Conservation (phyloP, 2,888 invertebrate genomes). For the Mechanitis mazaeus region DNA sequence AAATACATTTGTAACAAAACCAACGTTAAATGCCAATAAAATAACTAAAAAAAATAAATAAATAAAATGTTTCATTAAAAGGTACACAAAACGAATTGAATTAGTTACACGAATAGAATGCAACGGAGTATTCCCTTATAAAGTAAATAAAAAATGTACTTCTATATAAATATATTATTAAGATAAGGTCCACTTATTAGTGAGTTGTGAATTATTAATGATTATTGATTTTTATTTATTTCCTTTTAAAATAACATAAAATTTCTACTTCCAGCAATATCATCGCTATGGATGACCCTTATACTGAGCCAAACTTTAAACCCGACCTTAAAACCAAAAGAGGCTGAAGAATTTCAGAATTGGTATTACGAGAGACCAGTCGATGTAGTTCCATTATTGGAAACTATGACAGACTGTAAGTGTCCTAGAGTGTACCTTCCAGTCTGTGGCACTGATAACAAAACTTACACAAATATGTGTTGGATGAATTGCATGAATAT, state of each 20-base stretch:
- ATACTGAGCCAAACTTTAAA: slow-evolving; percentile 9
- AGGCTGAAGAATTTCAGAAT: slow-evolving; percentile 23
- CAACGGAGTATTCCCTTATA: no score
- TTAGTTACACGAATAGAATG: no score
- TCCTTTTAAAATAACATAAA: neutral
- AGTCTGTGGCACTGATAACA: slow-evolving; percentile 44
- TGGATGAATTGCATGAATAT: slow-evolving; percentile 36
- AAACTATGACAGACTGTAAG: slow-evolving; percentile 22
- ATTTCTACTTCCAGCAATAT: slow-evolving; percentile 5
- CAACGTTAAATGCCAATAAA: no score
- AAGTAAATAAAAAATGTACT: no score
- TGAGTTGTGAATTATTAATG: no score
- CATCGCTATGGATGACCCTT: neutral
- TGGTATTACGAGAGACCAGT: slow-evolving; percentile 18
- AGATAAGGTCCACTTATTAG: no score
- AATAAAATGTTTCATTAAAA: no score
- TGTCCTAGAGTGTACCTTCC: slow-evolving; percentile 53
- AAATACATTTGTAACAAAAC: no score
- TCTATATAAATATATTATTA: no score
- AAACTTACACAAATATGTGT: slow-evolving; percentile 41
- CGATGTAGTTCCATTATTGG: slow-evolving; percentile 27
- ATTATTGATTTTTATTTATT: no score
- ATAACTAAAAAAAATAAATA: no score
- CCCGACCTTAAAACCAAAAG: slow-evolving; percentile 10
- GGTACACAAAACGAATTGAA: no score